These are phyloP conservation scores for Agrilus mali DNA, from an alignment of 2,888 invertebrate species.

Conservation along the genomic window DNA sequence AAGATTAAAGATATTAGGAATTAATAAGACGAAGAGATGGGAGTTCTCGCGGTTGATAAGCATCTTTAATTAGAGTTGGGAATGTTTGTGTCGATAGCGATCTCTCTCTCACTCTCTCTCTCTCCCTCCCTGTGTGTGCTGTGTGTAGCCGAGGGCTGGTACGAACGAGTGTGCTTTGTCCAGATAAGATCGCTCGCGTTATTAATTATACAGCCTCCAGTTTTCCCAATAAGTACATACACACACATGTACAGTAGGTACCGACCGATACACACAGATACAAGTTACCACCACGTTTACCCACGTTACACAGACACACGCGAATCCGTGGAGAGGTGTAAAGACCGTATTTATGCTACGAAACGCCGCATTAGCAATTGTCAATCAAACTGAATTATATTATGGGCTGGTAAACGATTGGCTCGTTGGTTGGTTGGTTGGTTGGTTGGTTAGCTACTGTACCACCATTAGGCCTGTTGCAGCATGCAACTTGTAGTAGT, in stretches of 20 bases:
- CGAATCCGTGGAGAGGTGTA: neutral
- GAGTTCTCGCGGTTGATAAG: slow-evolving; percentile 24
- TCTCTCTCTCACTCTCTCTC: slow-evolving; percentile 13
- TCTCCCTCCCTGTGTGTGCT: slow-evolving; percentile 10
- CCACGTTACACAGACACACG: slow-evolving; percentile 5
- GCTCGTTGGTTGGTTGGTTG: no score
- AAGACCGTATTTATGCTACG: neutral
- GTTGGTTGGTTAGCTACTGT: no score
- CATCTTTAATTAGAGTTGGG: slow-evolving; percentile 20
- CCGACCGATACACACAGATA: neutral
- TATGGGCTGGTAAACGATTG: no score
- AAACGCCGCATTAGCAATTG: slow-evolving; percentile 15
- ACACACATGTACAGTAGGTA: slow-evolving; percentile 14
- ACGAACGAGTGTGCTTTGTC: slow-evolving; percentile 16
- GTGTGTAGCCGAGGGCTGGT: slow-evolving; percentile 14
- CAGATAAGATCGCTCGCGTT: slow-evolving; percentile 16
- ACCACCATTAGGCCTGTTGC: no score
- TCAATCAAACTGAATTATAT: slow-evolving; percentile 12
- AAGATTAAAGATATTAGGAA: slow-evolving; percentile 30
- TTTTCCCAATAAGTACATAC: slow-evolving; percentile 18
- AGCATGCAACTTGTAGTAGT: no score
- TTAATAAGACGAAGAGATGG: slow-evolving; percentile 30
- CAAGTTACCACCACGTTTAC: neutral
- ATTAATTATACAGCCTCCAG: slow-evolving; percentile 21
- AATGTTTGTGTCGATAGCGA: slow-evolving; percentile 17